Conservation (phyloP, 2,113 vertebrate genomes). For the Corvus moneduloides region DNA sequence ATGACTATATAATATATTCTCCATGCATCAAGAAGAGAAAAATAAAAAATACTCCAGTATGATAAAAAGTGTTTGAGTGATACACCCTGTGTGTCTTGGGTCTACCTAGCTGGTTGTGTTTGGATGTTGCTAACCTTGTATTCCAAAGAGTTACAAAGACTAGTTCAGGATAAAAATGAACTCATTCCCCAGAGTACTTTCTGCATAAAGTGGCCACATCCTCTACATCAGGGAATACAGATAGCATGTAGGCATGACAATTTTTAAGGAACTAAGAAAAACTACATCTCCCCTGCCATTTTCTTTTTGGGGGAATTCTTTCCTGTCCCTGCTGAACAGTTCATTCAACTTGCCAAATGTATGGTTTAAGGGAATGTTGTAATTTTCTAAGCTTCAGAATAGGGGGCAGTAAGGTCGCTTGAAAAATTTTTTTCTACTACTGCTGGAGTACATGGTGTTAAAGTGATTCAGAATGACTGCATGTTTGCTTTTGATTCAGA, state of each 20-base stretch:
- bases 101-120: not conserved
- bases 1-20: not conserved
- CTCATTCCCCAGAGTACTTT: not conserved
- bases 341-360: not conserved
- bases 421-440: not conserved
- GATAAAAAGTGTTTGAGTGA: not conserved
- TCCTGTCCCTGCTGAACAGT: not conserved
- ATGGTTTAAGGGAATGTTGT: not conserved
- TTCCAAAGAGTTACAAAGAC: not conserved
- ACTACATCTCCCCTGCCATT: not conserved
- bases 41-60: not conserved
- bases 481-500: not conserved
- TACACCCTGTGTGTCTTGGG: not conserved
- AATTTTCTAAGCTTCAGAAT: constrained; percentile 16
- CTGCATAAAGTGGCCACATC: not conserved
- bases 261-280: not conserved
- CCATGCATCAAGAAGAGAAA: not conserved
- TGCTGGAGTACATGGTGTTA: not conserved
- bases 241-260: accelerated
- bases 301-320: not conserved
- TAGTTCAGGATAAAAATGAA: not conserved
- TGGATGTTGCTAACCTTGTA: not conserved
- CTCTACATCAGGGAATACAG: not conserved
- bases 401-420: constrained; percentile 44
- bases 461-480: not conserved